Base-by-base conservation (phyloP, 2,797 vertebrate genomes). In the Dryobates pubescens region DNA sequence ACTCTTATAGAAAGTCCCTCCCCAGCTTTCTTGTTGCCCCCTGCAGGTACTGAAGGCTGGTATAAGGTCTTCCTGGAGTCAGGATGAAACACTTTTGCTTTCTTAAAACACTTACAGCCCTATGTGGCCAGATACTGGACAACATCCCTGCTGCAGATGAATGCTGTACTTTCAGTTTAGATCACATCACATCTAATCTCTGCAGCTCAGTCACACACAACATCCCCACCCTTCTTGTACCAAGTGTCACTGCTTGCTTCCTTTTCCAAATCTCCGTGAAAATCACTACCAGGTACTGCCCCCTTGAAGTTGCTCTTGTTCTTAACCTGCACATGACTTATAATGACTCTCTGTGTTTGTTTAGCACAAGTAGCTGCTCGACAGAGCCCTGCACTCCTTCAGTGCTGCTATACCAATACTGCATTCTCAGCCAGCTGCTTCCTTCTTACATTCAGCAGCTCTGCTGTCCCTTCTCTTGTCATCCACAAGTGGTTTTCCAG, bases 321-420 rank as follows among this genome's bases (percentile, higher is more conserved):
- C 56, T 51, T 29, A 71, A 34, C 36, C 49, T 53, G 53, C 54
- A 13, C 1, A 9, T 54, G 24, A 34, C 19, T n/a, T 9, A 1
- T 0, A 12, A 22, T 1, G 26, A 27, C 8, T 1, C 1, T 6
- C 9, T 4, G 17, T 17, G 34, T 11, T 9, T 54, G 34, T 30
- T 59, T 2, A 27, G 13, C 45, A 36, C 0, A 0, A 67, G 59
- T 29, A 74, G 18, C 59, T 53, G 22, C 74, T 77, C 58, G 32
- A 23, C 87, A 45, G 70, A 47, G 49, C 68, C 53, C 57, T 16
- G 18, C 18, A 16, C 24, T 36, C 32, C 65, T 59, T 18, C 18
- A 47, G 27, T 22, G 76, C 61, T 76, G 54, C 63, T 53, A 6
- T 2, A 3, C 38, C 32, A 4, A 10, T 7, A 51, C 51, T 65